Evolutionary conservation across 2,113 vertebrate species (phyloP).

Genomic region (Enhydra lutris): DNA sequence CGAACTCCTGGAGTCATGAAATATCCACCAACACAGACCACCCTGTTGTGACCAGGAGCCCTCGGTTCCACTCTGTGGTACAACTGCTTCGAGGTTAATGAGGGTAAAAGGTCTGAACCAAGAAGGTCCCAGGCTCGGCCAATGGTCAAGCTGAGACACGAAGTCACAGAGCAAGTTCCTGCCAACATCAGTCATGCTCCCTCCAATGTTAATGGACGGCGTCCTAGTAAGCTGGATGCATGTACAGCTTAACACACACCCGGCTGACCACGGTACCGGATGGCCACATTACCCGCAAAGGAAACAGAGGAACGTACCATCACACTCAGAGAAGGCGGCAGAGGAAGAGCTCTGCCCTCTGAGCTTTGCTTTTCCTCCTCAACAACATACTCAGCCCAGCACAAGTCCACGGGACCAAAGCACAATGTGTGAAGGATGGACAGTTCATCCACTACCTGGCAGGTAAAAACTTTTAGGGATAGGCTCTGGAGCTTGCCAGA

Average conservation of each 20-base stretch:
- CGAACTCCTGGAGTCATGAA: background rate
- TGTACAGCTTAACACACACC: background rate
- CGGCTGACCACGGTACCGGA: background rate
- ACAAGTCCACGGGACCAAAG: background rate
- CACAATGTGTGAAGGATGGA: background rate
- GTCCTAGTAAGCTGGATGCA: background rate
- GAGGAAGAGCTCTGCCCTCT: background rate
- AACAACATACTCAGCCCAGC: background rate
- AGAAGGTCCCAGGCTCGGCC: background rate
- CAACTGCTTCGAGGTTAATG: background rate
- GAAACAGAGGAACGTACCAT: background rate
- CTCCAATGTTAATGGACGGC: background rate
- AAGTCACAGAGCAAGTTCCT: background rate
- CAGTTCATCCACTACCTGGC: background rate
- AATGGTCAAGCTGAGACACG: background rate
- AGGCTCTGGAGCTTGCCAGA: background rate
- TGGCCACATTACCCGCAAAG: background rate
- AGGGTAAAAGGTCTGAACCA: background rate
- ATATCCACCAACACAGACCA: background rate
- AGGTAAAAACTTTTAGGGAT: background rate
- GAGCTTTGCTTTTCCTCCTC: background rate
- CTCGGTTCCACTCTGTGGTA: background rate
- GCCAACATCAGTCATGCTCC: background rate
- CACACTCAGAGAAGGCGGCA: no score
- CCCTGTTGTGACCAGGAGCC: background rate